These are phyloP conservation scores for Archips crataeganus DNA, from an alignment of 2,888 invertebrate species.

Conservation along the genomic window DNA sequence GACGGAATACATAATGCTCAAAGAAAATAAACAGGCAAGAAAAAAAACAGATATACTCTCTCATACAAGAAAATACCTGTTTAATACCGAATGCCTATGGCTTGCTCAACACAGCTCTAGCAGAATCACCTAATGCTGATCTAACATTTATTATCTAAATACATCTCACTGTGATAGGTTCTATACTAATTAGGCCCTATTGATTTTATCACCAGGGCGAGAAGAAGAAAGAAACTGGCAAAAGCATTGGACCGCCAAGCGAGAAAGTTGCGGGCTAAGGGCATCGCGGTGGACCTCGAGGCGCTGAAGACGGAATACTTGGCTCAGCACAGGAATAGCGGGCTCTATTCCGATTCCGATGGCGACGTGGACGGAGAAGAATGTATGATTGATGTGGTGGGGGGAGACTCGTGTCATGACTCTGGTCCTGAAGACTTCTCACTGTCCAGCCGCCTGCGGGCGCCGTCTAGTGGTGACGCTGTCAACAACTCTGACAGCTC, in stretches of 20 bases:
- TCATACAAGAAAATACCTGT: too few species aligned
- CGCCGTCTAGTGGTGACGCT: slow-evolving; percentile 85
- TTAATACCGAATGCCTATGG: too few species aligned
- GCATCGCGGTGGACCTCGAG: slow-evolving; percentile 95
- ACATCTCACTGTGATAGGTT: slow-evolving; percentile 56
- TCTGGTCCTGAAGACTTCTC: slow-evolving; percentile 88
- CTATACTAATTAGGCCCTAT: slow-evolving; percentile 84
- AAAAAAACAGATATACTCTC: too few species aligned
- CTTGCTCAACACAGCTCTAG: too few species aligned
- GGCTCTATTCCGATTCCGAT: slow-evolving; percentile 86
- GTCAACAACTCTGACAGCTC: slow-evolving; percentile 87
- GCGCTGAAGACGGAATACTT: slow-evolving; percentile 94
- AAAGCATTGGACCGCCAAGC: slow-evolving; percentile 97
- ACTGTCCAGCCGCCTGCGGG: slow-evolving; percentile 84
- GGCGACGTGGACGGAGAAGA: slow-evolving; percentile 88
- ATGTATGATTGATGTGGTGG: slow-evolving; percentile 94
- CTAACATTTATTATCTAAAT: background rate
- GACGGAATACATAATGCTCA: too few species aligned
- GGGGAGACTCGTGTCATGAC: slow-evolving; percentile 91
- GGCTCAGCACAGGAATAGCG: slow-evolving; percentile 89
- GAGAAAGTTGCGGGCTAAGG: slow-evolving; percentile 95
- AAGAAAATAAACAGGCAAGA: too few species aligned
- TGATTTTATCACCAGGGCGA: slow-evolving; percentile 87
- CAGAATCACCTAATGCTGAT: too few species aligned
- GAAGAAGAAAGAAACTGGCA: slow-evolving; percentile 95